Percentiles rank a stretch among this genome's conserved stretches.
Conservation (phyloP, 2,113 vertebrate genomes). For the Hylia prasina region DNA sequence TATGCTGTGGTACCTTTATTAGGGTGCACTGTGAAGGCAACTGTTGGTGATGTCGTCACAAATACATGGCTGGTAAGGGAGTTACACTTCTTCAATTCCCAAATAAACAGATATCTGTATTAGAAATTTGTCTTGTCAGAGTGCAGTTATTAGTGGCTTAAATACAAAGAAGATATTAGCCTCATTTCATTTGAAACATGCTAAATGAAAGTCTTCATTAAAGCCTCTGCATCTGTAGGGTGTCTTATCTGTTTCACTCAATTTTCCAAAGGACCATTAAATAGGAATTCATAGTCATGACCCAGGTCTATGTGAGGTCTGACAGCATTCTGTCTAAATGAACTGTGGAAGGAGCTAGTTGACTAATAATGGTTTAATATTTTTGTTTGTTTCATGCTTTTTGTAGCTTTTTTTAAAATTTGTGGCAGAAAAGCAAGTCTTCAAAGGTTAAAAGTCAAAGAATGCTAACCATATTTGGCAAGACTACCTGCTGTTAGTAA, state of each 20-base stretch:
- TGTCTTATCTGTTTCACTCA: not conserved
- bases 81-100: not conserved
- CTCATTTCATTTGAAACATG: not conserved
- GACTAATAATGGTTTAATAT: not conserved
- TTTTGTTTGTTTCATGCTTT: not conserved
- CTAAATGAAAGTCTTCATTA: not conserved
- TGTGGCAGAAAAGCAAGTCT: not conserved
- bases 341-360: not conserved
- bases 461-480: not conserved
- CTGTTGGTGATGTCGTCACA: constrained; percentile 93
- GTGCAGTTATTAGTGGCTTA: not conserved
- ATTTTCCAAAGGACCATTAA: not conserved
- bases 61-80: constrained; percentile 94
- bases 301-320: not conserved
- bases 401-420: not conserved
- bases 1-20: constrained; percentile 91
- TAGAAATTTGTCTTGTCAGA: not conserved
- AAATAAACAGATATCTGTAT: not conserved
- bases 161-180: not conserved
- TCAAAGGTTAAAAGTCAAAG: not conserved
- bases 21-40: constrained; percentile 84
- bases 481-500: not conserved
- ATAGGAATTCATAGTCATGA: not conserved
- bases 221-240: not conserved
- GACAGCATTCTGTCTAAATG: not conserved